Conservation (phyloP, 2,113 vertebrate genomes). For the Puntigrus tetrazona region DNA sequence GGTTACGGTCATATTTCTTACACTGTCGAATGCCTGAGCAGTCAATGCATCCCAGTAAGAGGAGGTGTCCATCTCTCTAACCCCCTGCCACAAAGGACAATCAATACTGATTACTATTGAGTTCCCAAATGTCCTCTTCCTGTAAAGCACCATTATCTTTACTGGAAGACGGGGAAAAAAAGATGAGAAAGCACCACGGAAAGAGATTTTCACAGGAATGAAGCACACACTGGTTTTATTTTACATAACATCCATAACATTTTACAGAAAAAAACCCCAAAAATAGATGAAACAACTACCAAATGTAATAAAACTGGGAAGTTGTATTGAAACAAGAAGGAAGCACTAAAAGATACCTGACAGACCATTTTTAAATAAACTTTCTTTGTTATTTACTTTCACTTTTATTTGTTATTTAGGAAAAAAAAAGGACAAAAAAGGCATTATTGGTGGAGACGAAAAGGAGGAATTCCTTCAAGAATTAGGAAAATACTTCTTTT, state of each 20-base stretch:
- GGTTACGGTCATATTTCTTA: constrained; percentile 11
- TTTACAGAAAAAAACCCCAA: too few relatives aligned
- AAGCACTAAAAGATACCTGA: neutral
- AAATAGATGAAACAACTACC: neutral
- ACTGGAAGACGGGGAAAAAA: constrained; percentile 59
- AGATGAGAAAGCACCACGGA: constrained; percentile 38
- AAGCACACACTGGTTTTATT: neutral
- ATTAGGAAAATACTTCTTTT: too few relatives aligned
- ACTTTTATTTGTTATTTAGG: neutral
- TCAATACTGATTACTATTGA: constrained; percentile 74
- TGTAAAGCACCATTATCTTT: constrained; percentile 67
- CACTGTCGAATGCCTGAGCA: neutral
- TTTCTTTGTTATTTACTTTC: neutral
- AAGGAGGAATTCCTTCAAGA: too few relatives aligned
- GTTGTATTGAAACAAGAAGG: neutral
- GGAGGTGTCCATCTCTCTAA: constrained; percentile 53
- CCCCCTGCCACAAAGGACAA: constrained; percentile 59
- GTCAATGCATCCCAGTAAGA: constrained; percentile 62
- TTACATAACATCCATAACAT: neutral
- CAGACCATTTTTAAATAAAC: neutral
- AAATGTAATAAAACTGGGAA: neutral
- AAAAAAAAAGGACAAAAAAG: neutral
- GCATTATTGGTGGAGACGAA: neutral
- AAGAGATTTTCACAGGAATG: constrained; percentile 3
- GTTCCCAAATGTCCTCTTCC: constrained; percentile 70